Evolutionary conservation across 92 coral and sea anemone species (phyloP), one percentile per base, ranked within the genome.

Genomic region (Bergia puertoricense): DNA sequence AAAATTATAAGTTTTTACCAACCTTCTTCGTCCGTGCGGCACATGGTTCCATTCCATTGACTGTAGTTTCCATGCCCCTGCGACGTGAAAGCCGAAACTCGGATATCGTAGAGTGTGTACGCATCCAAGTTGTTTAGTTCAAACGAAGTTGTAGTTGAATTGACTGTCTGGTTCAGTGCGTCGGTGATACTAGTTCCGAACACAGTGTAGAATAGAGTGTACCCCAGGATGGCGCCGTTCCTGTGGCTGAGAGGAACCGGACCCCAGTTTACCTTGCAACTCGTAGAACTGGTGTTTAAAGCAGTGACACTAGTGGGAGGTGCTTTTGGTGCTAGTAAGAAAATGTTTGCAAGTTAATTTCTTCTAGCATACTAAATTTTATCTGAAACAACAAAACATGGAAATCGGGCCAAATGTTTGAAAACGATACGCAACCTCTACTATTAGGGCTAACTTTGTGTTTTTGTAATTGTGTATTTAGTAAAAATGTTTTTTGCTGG

Each of bases 211-310:
- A 75, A 75, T 15, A 75, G 42, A 45, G 42, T 75, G 79, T 75
- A 75, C 1, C 79, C 79, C 79, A 75, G 10, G 51, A 75, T 42
- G 42, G 42, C n/a, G 54, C 79, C 79, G 36, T 75, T n/a, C 2
- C 51, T 75, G 48, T 42, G 36, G 79, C 14, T 39, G 51, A 13
- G 23, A 75, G 79, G 79, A 7, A 75, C 79, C 42, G 51, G 51
- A n/a, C 79, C 79, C 79, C 79, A 75, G 48, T 41, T 20, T 75
- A 75, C 79, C 20, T 75, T 75, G 79, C 79, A 75, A 45, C 79
- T 75, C 15, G 48, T 75, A 45, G 79, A 75, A 75, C 54, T 42
- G 36, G 51, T 39, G 23, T 45, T n/a, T 36, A 42, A 42, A 15
- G 79, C 79, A 75, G 79, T 42, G 8, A 75, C 42, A 8, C 46